Evolutionary conservation across 2,888 invertebrate genomes (phyloP).

Genomic region (Apodemia hepburni): DNA sequence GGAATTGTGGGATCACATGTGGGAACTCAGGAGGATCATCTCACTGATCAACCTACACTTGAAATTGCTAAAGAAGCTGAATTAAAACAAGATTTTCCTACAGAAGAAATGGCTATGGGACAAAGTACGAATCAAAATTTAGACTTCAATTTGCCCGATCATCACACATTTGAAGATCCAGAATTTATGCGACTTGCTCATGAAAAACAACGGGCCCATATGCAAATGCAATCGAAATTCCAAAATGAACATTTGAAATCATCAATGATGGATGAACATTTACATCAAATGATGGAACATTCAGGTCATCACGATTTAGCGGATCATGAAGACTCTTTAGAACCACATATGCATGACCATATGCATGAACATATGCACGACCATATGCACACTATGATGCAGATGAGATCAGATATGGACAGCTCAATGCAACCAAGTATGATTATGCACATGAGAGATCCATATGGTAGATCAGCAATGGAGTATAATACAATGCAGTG

Average conservation of each 20-base stretch:
- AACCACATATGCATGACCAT: neutral
- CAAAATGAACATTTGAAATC: conserved; percentile 8
- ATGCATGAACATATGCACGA: conserved; percentile 21
- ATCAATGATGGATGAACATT: conserved; percentile 21
- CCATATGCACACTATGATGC: conserved; percentile 32
- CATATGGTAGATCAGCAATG: conserved; percentile 37
- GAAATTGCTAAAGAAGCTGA: neutral
- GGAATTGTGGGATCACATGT: neutral
- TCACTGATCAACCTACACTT: neutral
- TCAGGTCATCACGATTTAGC: neutral
- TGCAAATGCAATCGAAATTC: neutral
- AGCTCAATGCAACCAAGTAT: conserved; percentile 39
- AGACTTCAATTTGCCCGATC: conserved; percentile 21
- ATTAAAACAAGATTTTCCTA: conserved; percentile 3
- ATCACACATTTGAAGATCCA: conserved; percentile 25
- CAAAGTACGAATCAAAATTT: conserved; percentile 2
- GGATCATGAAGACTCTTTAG: neutral
- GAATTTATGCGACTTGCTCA: conserved; percentile 21
- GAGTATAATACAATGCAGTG: conserved; percentile 44
- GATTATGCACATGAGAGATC: conserved; percentile 45
- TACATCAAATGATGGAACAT: conserved; percentile 16
- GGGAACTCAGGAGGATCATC: neutral
- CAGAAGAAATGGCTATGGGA: conserved; percentile 7
- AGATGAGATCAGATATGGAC: conserved; percentile 45
- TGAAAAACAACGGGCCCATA: conserved; percentile 21